These are phyloP conservation scores for Nycticryphes semicollaris DNA, from an alignment of 2,113 vertebrate genomes.

Conservation along the genomic window DNA sequence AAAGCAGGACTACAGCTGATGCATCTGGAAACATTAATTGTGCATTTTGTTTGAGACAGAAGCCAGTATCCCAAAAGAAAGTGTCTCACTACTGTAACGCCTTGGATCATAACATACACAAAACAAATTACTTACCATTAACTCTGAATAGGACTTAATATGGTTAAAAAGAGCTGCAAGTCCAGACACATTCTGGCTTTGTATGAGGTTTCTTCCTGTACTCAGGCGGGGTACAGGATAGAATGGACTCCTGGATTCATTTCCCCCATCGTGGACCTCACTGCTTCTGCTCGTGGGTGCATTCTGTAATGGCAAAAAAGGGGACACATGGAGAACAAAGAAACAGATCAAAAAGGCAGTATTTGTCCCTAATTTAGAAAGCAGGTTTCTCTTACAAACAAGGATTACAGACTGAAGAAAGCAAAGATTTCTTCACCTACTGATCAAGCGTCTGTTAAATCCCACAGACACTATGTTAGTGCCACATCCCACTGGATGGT, in stretches of 20 bases:
- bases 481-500: neutral
- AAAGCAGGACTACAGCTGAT: neutral
- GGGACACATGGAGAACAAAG: fast-evolving
- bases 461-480: neutral
- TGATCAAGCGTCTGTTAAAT: neutral
- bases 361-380: neutral
- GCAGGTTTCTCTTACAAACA: neutral
- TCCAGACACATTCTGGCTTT: neutral
- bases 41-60: neutral
- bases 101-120: neutral
- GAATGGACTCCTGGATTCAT: neutral
- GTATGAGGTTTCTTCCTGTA: neutral
- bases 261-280: neutral
- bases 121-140: conserved; percentile 1
- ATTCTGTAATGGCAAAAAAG: neutral
- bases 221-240: neutral
- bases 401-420: neutral
- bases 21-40: neutral
- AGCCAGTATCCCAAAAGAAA: neutral
- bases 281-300: neutral
- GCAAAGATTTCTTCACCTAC: neutral
- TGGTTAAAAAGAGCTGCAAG: neutral
- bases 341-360: neutral
- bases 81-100: neutral
- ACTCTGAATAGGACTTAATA: conserved; percentile 1